Evolutionary conservation across 2,797 vertebrate species (phyloP).

Genomic region (Aldrovandia affinis): DNA sequence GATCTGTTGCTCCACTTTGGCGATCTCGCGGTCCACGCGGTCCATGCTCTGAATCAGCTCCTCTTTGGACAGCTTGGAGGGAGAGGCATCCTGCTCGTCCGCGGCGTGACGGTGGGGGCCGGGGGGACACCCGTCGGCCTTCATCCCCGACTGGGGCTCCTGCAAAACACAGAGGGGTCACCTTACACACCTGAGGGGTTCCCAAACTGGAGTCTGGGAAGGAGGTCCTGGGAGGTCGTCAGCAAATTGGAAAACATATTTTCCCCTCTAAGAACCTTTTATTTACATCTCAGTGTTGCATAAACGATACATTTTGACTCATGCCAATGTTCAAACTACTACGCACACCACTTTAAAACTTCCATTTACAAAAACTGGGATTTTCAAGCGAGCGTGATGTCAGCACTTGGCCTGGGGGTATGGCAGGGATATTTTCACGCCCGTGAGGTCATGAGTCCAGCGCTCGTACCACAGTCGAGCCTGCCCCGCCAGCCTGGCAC

Average conservation of each 20-base stretch:
- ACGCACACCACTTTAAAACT: too few relatives aligned
- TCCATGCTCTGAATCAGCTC: conserved; percentile 99
- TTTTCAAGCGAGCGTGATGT: background rate
- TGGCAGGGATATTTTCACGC: background rate
- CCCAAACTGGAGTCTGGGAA: background rate
- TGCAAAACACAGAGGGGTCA: conserved; percentile 58
- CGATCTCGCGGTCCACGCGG: conserved; percentile 95
- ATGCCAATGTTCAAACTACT: too few relatives aligned
- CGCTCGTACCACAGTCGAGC: background rate
- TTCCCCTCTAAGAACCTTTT: too few relatives aligned
- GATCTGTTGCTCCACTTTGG: conserved; percentile 98
- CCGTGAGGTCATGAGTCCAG: background rate
- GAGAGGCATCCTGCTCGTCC: conserved; percentile 92
- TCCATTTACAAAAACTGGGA: background rate
- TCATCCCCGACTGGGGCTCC: conserved; percentile 83
- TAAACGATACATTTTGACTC: too few relatives aligned
- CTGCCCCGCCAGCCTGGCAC: background rate
- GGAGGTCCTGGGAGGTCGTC: background rate
- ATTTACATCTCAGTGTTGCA: too few relatives aligned
- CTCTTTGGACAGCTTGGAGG: conserved; percentile 97
- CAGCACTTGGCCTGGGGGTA: background rate
- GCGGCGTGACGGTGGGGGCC: conserved; percentile 81
- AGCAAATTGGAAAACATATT: background rate
- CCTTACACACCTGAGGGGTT: too few relatives aligned
- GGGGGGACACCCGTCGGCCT: conserved; percentile 82